Evolutionary conservation across 2,797 vertebrate genomes (phyloP).

Genomic region (Acanthurus leucopareius): DNA sequence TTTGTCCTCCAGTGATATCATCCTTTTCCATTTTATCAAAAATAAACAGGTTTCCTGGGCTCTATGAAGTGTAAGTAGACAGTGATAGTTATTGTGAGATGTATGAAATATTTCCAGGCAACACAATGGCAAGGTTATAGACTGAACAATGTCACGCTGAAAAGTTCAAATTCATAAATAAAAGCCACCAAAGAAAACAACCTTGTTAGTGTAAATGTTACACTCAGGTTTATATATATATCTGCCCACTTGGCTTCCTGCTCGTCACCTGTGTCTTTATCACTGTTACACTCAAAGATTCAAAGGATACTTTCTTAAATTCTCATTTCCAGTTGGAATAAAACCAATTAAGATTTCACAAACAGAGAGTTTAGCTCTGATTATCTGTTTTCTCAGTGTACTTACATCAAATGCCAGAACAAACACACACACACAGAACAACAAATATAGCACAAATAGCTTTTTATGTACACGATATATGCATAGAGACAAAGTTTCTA

Average conservation of each 20-base stretch:
- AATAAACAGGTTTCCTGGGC: not conserved
- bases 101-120: conserved; percentile 8
- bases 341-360: not conserved
- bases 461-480: no score
- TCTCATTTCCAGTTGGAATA: conserved; percentile 12
- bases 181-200: conserved; percentile 3
- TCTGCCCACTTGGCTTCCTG: not conserved
- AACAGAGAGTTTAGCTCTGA: not conserved
- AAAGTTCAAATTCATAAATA: conserved; percentile 15
- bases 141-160: not conserved
- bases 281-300: conserved; percentile 17
- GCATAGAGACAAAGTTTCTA: not conserved
- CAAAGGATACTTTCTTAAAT: conserved; percentile 1
- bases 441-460: not conserved
- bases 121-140: not conserved
- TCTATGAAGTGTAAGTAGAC: not conserved
- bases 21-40: not conserved
- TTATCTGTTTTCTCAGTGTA: not conserved
- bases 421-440: not conserved
- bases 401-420: not conserved
- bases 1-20: conserved; percentile 5
- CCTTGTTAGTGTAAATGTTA: conserved; percentile 12
- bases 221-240: not conserved
- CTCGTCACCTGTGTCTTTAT: not conserved
- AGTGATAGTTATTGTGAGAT: not conserved